Evolutionary conservation across 2,113 vertebrate species (phyloP).

Genomic region (Apodemus sylvaticus): DNA sequence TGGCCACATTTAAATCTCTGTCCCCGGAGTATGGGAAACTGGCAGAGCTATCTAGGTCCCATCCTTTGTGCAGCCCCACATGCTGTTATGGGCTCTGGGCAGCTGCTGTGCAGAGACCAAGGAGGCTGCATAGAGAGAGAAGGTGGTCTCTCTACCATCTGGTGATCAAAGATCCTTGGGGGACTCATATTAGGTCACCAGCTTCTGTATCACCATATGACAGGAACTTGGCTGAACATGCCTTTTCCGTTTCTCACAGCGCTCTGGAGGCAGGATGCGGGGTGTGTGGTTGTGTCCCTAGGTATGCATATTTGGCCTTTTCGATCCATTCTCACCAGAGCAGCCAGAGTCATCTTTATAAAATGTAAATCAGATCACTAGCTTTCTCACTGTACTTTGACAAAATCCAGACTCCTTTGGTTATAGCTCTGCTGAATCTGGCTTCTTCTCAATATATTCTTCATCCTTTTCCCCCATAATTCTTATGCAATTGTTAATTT

Average conservation of each 20-base stretch:
- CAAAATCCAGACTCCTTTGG: not conserved
- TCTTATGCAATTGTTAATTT: not conserved
- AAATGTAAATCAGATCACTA: conserved; percentile 40
- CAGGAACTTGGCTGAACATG: conserved; percentile 68
- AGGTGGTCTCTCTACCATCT: conserved; percentile 71
- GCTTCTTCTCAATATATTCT: not conserved
- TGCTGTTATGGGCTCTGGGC: conserved; percentile 44
- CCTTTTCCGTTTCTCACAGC: not conserved
- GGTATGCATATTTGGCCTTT: conserved; percentile 35
- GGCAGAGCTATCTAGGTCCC: not conserved
- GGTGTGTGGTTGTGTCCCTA: not conserved
- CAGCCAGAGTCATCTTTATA: conserved; percentile 53
- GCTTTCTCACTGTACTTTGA: conserved; percentile 4
- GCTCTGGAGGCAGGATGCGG: not conserved
- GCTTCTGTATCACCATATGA: conserved; percentile 57
- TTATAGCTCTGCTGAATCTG: not conserved
- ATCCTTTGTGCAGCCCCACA: conserved; percentile 35
- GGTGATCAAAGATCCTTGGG: conserved; percentile 69
- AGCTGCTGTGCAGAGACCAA: conserved; percentile 73
- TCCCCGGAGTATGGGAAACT: conserved; percentile 33
- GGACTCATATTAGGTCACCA: conserved; percentile 63
- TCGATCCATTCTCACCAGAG: conserved; percentile 18
- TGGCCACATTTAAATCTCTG: not conserved
- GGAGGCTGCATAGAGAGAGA: conserved; percentile 29
- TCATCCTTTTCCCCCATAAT: not conserved